Conservation (phyloP, 2,888 invertebrate species). For the Anoplius nigerrimus region DNA sequence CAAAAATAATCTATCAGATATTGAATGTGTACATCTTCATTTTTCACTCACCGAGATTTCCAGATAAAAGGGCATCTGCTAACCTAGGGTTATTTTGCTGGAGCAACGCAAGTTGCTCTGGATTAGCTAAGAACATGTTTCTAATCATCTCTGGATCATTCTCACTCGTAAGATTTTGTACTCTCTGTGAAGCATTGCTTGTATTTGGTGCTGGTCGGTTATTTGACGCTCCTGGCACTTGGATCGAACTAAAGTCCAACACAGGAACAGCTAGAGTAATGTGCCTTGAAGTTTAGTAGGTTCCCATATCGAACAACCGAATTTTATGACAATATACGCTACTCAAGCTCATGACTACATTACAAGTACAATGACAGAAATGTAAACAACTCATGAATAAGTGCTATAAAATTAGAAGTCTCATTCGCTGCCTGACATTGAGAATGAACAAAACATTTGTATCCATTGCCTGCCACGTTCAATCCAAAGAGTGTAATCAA, state of each 20-base stretch:
- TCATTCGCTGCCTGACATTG: too few relatives aligned
- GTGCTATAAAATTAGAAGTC: too few relatives aligned
- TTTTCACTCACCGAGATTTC: slow-evolving; percentile 81
- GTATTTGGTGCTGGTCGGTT: slow-evolving; percentile 34
- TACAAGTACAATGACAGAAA: too few relatives aligned
- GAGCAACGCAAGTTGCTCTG: slow-evolving; percentile 91
- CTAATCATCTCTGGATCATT: slow-evolving; percentile 90
- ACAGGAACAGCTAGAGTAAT: slow-evolving; percentile 76
- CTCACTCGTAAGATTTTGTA: slow-evolving; percentile 76
- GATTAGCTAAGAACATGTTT: slow-evolving; percentile 91
- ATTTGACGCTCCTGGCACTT: slow-evolving; percentile 81
- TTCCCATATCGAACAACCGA: too few relatives aligned
- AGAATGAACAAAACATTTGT: too few relatives aligned
- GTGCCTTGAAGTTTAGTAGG: slow-evolving; percentile 44
- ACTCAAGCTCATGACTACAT: too few relatives aligned
- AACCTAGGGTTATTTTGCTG: slow-evolving; percentile 95
- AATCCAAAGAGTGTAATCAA: too few relatives aligned
- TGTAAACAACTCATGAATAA: too few relatives aligned
- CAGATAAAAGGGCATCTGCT: slow-evolving; percentile 92
- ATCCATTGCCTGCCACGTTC: too few relatives aligned
- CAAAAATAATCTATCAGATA: neutral
- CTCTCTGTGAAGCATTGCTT: slow-evolving; percentile 54
- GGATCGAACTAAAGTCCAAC: slow-evolving; percentile 91
- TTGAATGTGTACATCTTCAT: neutral
- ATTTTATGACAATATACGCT: too few relatives aligned